A percentile compares a stretch with the other conserved stretches of the same genome.
Evolutionary conservation across 2,797 vertebrate species (phyloP).

Genomic region (Bovichtus diacanthus): DNA sequence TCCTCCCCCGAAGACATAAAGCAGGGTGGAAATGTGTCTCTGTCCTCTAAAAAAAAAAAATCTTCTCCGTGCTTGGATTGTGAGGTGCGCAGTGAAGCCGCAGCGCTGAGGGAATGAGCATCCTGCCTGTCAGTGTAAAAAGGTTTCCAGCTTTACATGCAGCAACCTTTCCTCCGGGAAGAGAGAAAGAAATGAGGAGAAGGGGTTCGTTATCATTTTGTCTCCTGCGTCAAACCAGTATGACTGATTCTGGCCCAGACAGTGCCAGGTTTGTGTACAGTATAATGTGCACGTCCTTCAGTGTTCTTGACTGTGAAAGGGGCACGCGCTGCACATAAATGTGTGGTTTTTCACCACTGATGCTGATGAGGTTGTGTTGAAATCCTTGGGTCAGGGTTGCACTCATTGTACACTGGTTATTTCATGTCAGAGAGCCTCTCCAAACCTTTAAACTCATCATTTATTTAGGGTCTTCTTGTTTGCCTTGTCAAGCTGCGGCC

Average conservation of each 20-base stretch:
- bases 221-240: conserved; percentile 32
- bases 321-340: conserved; percentile 11
- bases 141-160: conserved; percentile 50
- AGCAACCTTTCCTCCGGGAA: conserved; percentile 27
- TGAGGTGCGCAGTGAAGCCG: conserved; percentile 43
- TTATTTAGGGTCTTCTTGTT: conserved; percentile 84
- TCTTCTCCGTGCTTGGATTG: conserved; percentile 30
- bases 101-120: conserved; percentile 48
- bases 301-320: conserved; percentile 22
- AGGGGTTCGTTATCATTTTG: conserved; percentile 49
- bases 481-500: conserved; percentile 86
- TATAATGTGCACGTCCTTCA: conserved; percentile 7
- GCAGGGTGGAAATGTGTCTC: conserved; percentile 42
- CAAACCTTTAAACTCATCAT: conserved; percentile 83
- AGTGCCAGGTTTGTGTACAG: conserved; percentile 19
- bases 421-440: conserved; percentile 77
- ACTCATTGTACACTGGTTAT: conserved; percentile 56
- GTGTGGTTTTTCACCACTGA: conserved; percentile 11
- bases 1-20: conserved; percentile 31
- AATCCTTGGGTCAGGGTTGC: conserved; percentile 65
- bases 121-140: conserved; percentile 60
- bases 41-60: conserved; percentile 35
- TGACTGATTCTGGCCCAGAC: conserved; percentile 33
- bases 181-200: conserved; percentile 9
- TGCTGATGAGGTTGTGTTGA: conserved; percentile 51